Conservation (phyloP, 2,113 vertebrate genomes). For the Stigmatopora nigra region DNA sequence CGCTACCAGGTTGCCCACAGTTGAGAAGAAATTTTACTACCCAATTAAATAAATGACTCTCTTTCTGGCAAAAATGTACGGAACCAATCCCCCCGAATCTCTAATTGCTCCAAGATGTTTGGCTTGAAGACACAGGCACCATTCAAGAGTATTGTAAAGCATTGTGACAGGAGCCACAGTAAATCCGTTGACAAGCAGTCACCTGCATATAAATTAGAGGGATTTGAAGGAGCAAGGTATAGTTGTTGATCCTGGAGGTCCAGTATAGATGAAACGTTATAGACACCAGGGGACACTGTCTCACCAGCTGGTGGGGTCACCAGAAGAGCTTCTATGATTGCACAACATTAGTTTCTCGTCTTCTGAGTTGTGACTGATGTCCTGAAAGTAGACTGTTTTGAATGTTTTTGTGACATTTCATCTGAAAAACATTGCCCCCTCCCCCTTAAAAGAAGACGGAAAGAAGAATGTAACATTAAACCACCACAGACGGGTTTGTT, state of each 20-base stretch:
- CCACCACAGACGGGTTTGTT: too few species aligned
- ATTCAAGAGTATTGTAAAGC: constrained; percentile 39
- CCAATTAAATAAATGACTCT: constrained; percentile 20
- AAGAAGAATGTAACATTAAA: neutral
- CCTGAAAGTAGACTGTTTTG: neutral
- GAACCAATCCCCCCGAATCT: constrained; percentile 28
- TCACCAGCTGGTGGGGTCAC: constrained; percentile 47
- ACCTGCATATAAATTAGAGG: constrained; percentile 22
- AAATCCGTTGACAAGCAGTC: constrained; percentile 35
- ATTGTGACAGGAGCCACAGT: constrained; percentile 25
- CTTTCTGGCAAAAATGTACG: constrained; percentile 36
- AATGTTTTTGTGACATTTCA: neutral
- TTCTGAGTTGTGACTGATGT: neutral
- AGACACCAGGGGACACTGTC: constrained; percentile 74
- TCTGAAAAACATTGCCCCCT: too few species aligned
- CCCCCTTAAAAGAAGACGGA: neutral
- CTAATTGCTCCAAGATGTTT: constrained; percentile 49
- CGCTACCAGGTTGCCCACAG: constrained; percentile 1
- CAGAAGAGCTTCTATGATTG: constrained; percentile 14
- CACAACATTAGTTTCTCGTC: neutral
- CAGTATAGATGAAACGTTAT: constrained; percentile 38
- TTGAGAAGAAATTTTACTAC: constrained; percentile 41
- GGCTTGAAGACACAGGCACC: constrained; percentile 41
- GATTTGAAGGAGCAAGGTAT: constrained; percentile 21
- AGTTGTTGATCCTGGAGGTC: constrained; percentile 28